Conservation (phyloP, 2,888 invertebrate genomes). For the Ellobium chinense region DNA sequence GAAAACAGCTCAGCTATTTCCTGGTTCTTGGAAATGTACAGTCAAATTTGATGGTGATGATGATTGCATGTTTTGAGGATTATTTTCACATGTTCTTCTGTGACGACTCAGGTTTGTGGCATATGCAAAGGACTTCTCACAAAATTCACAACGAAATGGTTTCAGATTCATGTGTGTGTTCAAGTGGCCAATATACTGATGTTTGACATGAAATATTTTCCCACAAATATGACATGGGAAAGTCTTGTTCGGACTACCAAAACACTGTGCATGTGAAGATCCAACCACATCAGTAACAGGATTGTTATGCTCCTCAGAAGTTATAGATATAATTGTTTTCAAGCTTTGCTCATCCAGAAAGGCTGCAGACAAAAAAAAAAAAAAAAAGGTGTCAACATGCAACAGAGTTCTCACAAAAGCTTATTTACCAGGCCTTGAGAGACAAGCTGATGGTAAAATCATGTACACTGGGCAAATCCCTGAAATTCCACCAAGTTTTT, state of each 20-base stretch:
- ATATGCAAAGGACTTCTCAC: slow-evolving; percentile 43
- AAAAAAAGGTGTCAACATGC: slow-evolving; percentile 21
- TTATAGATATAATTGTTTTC: slow-evolving; percentile 39
- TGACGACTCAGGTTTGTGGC: slow-evolving; percentile 41
- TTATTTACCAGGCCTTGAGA: not conserved
- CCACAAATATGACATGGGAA: slow-evolving; percentile 50
- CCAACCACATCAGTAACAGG: slow-evolving; percentile 28
- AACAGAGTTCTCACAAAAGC: not conserved
- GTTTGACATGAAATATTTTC: slow-evolving; percentile 50
- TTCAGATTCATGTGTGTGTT: slow-evolving; percentile 48
- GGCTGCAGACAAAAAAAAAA: slow-evolving; percentile 28
- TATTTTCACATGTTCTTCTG: slow-evolving; percentile 33
- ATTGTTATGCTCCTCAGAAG: slow-evolving; percentile 34
- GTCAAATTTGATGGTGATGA: not conserved
- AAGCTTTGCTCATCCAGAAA: slow-evolving; percentile 43
- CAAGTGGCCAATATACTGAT: slow-evolving; percentile 52
- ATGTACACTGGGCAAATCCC: too few relatives aligned
- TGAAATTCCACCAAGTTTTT: too few relatives aligned
- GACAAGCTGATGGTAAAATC: slow-evolving; percentile 27
- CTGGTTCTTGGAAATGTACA: slow-evolving; percentile 23
- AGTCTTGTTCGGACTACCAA: slow-evolving; percentile 35
- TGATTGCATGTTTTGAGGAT: slow-evolving; percentile 19
- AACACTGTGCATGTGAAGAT: slow-evolving; percentile 11
- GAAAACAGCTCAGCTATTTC: not conserved
- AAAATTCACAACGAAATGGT: slow-evolving; percentile 40